Percentiles rank a stretch among this genome's conserved stretches.
Conservation (phyloP, 2,888 invertebrate species). For the Cyrtodaria siliqua region DNA sequence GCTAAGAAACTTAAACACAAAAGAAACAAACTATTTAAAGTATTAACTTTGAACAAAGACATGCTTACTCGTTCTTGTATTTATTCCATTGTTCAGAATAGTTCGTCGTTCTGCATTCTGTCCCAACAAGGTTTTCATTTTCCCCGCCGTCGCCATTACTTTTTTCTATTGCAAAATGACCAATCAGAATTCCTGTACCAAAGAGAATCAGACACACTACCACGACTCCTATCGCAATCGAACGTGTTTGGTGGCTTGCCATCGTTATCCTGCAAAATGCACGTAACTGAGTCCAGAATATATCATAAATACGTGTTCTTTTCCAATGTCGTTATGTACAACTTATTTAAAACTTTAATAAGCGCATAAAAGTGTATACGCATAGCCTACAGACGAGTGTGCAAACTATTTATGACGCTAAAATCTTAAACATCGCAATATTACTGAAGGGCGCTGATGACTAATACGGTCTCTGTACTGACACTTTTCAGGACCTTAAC, state of each 20-base stretch:
- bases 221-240: constrained; percentile 12
- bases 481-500: too few species aligned
- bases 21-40: not conserved
- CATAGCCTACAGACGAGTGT: too few species aligned
- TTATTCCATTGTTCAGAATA: not conserved
- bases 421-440: too few species aligned
- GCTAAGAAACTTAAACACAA: too few species aligned
- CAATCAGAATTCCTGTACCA: constrained; percentile 34
- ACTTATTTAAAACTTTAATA: too few species aligned
- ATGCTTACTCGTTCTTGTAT: constrained; percentile 34
- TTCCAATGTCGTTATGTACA: too few species aligned
- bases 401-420: too few species aligned
- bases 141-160: not conserved
- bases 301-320: too few species aligned
- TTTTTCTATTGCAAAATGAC: constrained; percentile 43
- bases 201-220: constrained; percentile 25
- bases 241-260: constrained; percentile 14
- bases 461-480: too few species aligned
- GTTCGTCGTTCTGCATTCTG: constrained; percentile 3
- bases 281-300: too few species aligned
- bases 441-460: too few species aligned
- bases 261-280: not conserved
- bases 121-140: not conserved
- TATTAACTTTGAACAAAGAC: not conserved
- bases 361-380: too few species aligned